phyloP scores from a whole-genome alignment of 2,113 vertebrate genomes.

The Myanophis thanlyinensis region DNA sequence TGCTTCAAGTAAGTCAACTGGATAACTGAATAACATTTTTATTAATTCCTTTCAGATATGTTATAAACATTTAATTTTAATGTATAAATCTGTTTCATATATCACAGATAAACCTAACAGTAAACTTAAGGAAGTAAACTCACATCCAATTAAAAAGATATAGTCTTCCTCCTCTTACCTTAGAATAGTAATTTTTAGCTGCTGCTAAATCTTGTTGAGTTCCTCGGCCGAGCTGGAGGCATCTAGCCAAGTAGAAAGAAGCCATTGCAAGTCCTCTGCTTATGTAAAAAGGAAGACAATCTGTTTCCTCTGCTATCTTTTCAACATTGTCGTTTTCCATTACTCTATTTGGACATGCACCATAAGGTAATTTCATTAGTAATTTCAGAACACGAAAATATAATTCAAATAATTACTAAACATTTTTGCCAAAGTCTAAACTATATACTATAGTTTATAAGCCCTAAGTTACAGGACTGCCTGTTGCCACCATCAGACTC shows the following conservation, averaged over 20 bases:
- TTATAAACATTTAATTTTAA: neutral
- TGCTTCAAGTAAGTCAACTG: neutral
- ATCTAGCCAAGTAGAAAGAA: constrained; percentile 76
- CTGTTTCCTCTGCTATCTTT: constrained; percentile 57
- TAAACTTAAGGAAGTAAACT: neutral
- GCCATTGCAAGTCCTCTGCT: constrained; percentile 72
- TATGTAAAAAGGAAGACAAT: constrained; percentile 70
- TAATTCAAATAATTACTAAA: neutral
- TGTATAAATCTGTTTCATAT: neutral
- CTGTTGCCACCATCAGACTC: no score
- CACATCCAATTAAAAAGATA: neutral
- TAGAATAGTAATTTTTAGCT: constrained; percentile 69
- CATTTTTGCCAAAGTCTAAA: neutral
- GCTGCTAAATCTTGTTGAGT: constrained; percentile 51
- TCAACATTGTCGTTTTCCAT: constrained; percentile 57
- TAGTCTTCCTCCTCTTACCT: constrained; percentile 54
- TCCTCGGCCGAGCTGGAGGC: constrained; percentile 76
- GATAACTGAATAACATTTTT: neutral
- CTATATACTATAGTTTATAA: neutral
- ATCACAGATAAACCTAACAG: neutral
- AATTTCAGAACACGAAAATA: neutral
- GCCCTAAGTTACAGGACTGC: no score
- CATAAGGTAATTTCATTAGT: neutral
- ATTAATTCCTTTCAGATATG: neutral
- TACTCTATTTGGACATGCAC: constrained; percentile 62